Evolutionary conservation across 2,888 invertebrate species (phyloP), one percentile per base, ranked within the genome.

Genomic region (Cryptops parisi): DNA sequence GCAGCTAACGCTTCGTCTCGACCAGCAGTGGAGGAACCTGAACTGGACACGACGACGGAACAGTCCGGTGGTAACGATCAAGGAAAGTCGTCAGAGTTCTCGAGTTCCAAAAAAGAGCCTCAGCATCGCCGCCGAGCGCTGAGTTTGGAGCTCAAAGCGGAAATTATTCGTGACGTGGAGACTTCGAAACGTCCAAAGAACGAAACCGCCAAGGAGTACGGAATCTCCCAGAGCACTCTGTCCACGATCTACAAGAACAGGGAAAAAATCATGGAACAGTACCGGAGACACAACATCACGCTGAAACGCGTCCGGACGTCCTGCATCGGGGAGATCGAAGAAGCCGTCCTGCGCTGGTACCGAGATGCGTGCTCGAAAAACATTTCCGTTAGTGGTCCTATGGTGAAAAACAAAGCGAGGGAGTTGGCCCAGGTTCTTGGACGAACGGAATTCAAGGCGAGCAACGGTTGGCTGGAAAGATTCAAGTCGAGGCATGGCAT

Each of bases 401-500:
- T 50, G 40, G 40, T 50, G n/a, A 50, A 50, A 50, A n/a, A 12
- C 6, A 50, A 50, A n/a, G 50, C 50, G 6, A 40, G 23, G 17
- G 40, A 50, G 22, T 23, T 50, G 24, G 50, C 50, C 3, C 40
- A 39, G n/a, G 50, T 39, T 39, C 40, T 50, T 15, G 50, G 40
- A 9, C 23, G 24, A 3, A 40, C 24, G 21, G 40, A 39, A 15
- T 50, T 50, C 25, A 40, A 40, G 4, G 50, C 50, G 12, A 50
- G 50, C 19, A 40, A 40, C n/a, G 50, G 50, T 6, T 50, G 50
- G 50, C 21, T 50, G 4, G 40, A 39, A 4, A 38, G 50, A 23
- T 50, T 50, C n/a, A 50, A 50, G 23, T 50, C 50, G 12, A 17
- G 50, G 5, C 22, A 40, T 17, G 23, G 41, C 41, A 50, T 50